Conservation (phyloP, 2,888 invertebrate genomes). For the Dermolepida albohirtum region DNA sequence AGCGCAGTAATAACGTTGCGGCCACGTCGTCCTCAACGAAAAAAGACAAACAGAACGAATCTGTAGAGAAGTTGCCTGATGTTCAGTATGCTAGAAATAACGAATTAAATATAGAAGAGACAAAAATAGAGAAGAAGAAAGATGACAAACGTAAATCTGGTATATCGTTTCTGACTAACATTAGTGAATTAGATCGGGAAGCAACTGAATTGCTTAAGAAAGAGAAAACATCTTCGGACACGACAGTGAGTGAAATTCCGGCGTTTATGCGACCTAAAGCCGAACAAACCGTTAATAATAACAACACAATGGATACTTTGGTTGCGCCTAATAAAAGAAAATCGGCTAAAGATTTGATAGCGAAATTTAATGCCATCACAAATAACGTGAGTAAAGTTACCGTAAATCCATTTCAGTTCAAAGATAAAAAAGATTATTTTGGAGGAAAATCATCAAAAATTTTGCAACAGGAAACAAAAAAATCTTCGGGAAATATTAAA, state of each 20-base stretch:
- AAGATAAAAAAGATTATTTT: slow-evolving; percentile 57
- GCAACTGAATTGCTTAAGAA: slow-evolving; percentile 79
- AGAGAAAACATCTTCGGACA: slow-evolving; percentile 53
- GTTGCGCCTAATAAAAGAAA: slow-evolving; percentile 58
- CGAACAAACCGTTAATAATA: slow-evolving; percentile 49
- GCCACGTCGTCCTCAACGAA: slow-evolving; percentile 41
- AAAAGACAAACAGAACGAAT: slow-evolving; percentile 54
- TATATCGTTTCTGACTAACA: slow-evolving; percentile 76
- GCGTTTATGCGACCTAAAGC: slow-evolving; percentile 63
- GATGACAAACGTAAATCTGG: slow-evolving; percentile 70
- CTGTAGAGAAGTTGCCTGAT: slow-evolving; percentile 17
- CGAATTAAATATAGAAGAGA: slow-evolving; percentile 52
- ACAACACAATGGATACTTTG: slow-evolving; percentile 55
- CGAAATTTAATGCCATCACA: slow-evolving; percentile 74
- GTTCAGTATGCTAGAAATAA: slow-evolving; percentile 68
- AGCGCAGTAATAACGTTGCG: slow-evolving; percentile 64
- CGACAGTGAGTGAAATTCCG: slow-evolving; percentile 56
- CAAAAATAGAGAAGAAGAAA: slow-evolving; percentile 53
- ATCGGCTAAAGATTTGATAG: slow-evolving; percentile 70
- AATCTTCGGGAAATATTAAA: slow-evolving; percentile 54
- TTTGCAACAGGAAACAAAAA: slow-evolving; percentile 54
- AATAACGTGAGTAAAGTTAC: slow-evolving; percentile 68
- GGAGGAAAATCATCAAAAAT: slow-evolving; percentile 55
- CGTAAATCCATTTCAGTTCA: slow-evolving; percentile 64
- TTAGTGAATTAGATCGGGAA: slow-evolving; percentile 83